These are phyloP conservation scores for Epinotia brunnichana DNA, from an alignment of 2,888 invertebrate species.

Conservation along the genomic window DNA sequence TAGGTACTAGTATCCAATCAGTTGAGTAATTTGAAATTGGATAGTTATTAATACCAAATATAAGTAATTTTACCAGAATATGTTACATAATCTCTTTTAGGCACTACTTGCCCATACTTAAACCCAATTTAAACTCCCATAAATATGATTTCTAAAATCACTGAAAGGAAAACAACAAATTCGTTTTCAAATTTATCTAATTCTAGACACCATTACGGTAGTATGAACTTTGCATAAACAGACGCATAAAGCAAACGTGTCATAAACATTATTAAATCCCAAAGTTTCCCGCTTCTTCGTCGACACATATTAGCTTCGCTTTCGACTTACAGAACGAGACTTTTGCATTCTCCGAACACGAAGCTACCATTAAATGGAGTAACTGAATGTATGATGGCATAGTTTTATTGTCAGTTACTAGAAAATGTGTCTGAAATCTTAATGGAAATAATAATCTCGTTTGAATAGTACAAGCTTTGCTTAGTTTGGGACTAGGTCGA, in stretches of 20 bases:
- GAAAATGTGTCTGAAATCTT: too few species aligned
- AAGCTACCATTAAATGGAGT: slow-evolving; percentile 43
- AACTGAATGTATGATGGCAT: background rate
- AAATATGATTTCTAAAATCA: background rate
- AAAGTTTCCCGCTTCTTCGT: slow-evolving; percentile 48
- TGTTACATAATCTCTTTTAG: background rate
- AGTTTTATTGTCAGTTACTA: background rate
- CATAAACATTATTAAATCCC: slow-evolving; percentile 79
- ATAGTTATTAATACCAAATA: background rate
- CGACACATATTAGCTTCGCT: slow-evolving; percentile 69
- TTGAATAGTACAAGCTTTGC: too few species aligned
- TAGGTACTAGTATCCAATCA: too few species aligned
- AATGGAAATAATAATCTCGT: too few species aligned
- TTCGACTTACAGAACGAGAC: slow-evolving; percentile 65
- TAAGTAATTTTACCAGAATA: background rate
- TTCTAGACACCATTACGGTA: slow-evolving; percentile 17
- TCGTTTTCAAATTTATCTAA: background rate
- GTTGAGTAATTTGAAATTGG: too few species aligned
- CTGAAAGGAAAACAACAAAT: background rate
- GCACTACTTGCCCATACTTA: background rate
- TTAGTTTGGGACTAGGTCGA: too few species aligned
- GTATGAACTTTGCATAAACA: slow-evolving; percentile 60
- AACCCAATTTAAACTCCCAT: too few species aligned
- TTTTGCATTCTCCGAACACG: slow-evolving; percentile 64
- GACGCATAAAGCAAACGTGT: slow-evolving; percentile 76